These are phyloP conservation scores for Hapalemur alaotrensis DNA, from an alignment of 2,797 vertebrate species.

Conservation along the genomic window DNA sequence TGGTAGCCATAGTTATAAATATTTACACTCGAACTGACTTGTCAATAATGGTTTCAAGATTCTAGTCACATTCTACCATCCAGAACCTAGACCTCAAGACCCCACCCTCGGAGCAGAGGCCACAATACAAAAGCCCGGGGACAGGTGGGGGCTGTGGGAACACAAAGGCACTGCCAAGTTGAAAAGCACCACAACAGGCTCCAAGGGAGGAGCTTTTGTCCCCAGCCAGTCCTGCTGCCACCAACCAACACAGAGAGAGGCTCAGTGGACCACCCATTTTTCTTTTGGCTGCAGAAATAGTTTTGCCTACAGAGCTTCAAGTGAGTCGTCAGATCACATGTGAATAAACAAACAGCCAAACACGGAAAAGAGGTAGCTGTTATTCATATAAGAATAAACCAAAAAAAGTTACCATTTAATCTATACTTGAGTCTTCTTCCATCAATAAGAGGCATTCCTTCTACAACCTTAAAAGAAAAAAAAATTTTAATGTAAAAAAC, in stretches of 20 bases:
- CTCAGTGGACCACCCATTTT: too few species aligned
- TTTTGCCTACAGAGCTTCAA: neutral
- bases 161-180: neutral
- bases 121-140: neutral
- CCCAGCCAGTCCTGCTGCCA: too few species aligned
- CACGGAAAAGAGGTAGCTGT: neutral
- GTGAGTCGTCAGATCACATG: neutral
- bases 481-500: conserved; percentile 14
- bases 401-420: conserved; percentile 91
- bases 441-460: conserved; percentile 90
- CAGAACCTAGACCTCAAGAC: neutral
- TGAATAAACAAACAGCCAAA: neutral
- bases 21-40: neutral
- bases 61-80: neutral
- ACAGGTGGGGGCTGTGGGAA: neutral
- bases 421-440: conserved; percentile 92
- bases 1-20: neutral
- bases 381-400: neutral
- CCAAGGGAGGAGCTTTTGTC: neutral
- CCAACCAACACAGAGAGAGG: too few species aligned
- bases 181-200: neutral
- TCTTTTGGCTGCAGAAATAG: neutral
- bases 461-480: conserved; percentile 88
- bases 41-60: neutral
- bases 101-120: neutral